A percentile compares a stretch with the other conserved stretches of the same genome.
Conservation (phyloP, 2,888 invertebrate species). For the Eilema sororculum region DNA sequence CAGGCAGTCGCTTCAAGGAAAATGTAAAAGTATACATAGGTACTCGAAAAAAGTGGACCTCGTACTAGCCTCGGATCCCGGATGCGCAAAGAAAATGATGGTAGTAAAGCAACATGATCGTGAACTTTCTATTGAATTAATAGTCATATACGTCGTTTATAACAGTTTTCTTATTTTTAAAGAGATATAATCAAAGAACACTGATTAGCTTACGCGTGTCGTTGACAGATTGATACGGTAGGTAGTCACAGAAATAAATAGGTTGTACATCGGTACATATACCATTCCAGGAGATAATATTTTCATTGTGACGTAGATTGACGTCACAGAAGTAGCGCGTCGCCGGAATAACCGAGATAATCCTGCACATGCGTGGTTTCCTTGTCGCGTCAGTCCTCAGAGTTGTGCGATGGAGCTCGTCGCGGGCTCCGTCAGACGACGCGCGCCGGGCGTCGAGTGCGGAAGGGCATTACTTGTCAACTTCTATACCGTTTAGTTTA, state of each 20-base stretch:
- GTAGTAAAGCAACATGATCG: too few species aligned
- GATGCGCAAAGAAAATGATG: too few species aligned
- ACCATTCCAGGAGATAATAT: background rate
- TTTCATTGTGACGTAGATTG: conserved; percentile 47
- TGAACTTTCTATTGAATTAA: too few species aligned
- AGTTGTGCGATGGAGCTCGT: conserved; percentile 59
- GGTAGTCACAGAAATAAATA: background rate
- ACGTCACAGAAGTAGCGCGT: conserved; percentile 62
- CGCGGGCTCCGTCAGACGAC: conserved; percentile 68
- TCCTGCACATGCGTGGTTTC: conserved; percentile 81
- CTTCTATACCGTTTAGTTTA: conserved; percentile 36
- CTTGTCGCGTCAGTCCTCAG: conserved; percentile 65
- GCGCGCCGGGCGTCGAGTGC: conserved; percentile 70
- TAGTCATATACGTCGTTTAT: too few species aligned
- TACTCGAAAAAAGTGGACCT: too few species aligned
- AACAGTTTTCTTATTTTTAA: too few species aligned
- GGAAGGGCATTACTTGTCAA: conserved; percentile 67
- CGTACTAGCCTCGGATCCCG: too few species aligned
- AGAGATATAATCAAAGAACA: too few species aligned
- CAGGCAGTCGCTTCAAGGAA: too few species aligned
- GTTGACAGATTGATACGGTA: background rate
- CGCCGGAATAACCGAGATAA: conserved; percentile 72
- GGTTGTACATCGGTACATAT: too few species aligned
- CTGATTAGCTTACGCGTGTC: too few species aligned
- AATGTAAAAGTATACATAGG: too few species aligned